Percentiles rank a stretch among this genome's conserved stretches.
Evolutionary conservation across 2,797 vertebrate species (phyloP).

Genomic region (Coregonus sp.): DNA sequence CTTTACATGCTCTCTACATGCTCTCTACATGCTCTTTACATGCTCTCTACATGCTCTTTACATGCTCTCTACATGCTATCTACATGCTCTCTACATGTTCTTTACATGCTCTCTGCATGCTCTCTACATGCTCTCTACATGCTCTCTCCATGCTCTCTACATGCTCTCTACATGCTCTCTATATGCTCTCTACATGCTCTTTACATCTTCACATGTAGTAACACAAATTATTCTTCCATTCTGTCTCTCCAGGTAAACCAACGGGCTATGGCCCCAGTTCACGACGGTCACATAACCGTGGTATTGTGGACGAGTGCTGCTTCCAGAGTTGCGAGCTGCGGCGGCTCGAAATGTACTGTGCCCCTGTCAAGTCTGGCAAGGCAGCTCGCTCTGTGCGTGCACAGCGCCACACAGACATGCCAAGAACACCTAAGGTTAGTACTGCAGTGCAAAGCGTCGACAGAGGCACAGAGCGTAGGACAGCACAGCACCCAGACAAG

Average conservation of each 20-base stretch:
- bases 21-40: no score
- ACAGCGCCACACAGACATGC: constrained; percentile 93
- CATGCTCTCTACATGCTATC: no score
- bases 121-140: no score
- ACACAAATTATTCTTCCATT: not conserved
- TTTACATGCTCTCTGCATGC: no score
- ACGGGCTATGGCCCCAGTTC: constrained; percentile 91
- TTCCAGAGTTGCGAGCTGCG: constrained; percentile 97
- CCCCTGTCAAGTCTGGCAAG: constrained; percentile 90
- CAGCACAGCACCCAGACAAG: constrained; percentile 71
- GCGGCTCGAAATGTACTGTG: constrained; percentile 98
- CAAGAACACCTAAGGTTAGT: constrained; percentile 90
- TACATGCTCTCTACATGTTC: no score
- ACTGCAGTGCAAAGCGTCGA: constrained; percentile 63
- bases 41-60: no score
- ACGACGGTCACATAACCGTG: constrained; percentile 84
- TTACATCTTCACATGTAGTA: not conserved
- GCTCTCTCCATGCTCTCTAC: no score
- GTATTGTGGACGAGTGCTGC: constrained; percentile 99
- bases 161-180: no score
- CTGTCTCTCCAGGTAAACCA: constrained; percentile 85
- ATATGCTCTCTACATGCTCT: no score
- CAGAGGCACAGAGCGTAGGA: constrained; percentile 69
- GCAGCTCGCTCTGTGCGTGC: constrained; percentile 89
- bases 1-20: no score